Base-by-base conservation (phyloP, 2,888 invertebrate species). In the Melanchra persicariae region DNA sequence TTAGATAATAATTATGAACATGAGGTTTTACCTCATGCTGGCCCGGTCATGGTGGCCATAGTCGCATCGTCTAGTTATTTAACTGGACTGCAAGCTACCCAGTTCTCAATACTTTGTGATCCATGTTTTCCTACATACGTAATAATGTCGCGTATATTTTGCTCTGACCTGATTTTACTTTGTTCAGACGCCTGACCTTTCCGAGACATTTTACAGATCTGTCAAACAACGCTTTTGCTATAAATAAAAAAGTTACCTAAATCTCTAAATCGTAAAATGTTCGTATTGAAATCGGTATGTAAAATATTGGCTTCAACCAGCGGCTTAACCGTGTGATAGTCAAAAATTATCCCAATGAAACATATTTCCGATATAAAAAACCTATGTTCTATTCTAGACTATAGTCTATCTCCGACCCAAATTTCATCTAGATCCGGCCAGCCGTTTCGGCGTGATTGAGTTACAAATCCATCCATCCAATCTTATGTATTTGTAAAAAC, bases 161-260 rank as follows among this genome's bases (percentile, higher is more conserved):
- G 30, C 12, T 30, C 12, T 75, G 47, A 66, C 34, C 45, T 75
- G 24, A 75, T 66, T 74, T 49, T 17, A 1, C 55, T 67, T 26
- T 24, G 24, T 43, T 24, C 30, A 19, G 75, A 54, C 45, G 30
- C 17, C 15, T 74, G 24, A 64, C 75, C 47, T 71, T 71, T 55
- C 15, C 26, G 67, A 72, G 24, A 57, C 40, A 55, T 72, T 71
- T 66, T 34, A 54, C 52, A 34, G 54, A 75, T 43, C 24, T 64
- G 30, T 34, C 30, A 43, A 72, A 75, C 55, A 24, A 26, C 24
- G 24, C 2, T 22, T 26, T 40, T 24, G 45, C n/a, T 54, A 9
- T 30, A 55, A 55, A 71, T 65, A 45, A 63, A 30, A 22, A 15
- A 66, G 24, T 12, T 5, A 34, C 17, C 2, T 24, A 47, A 24